Conservation (phyloP, 2,888 invertebrate genomes). For the Agrotis segetum region DNA sequence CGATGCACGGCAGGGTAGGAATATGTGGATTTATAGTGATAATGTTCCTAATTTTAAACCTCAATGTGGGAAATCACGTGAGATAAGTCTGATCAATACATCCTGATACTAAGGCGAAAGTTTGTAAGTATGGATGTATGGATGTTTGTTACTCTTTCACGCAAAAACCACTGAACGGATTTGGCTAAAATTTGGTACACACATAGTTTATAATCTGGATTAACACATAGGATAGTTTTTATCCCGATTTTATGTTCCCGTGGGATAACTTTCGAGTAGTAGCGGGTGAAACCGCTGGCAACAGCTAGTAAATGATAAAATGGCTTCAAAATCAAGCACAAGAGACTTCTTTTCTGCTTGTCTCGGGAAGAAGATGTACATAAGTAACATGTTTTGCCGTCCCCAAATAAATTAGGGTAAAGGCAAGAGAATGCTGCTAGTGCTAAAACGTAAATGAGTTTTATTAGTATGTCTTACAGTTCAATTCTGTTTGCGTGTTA, state of each 20-base stretch:
- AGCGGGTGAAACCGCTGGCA: too few relatives aligned
- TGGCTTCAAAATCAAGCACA: neutral
- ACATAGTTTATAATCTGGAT: too few relatives aligned
- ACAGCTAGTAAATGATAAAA: neutral
- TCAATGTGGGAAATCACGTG: neutral
- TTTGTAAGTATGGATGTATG: too few relatives aligned
- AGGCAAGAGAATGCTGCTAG: neutral
- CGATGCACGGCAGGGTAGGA: slow-evolving; percentile 30
- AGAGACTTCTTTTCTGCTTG: too few relatives aligned
- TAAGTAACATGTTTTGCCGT: neutral
- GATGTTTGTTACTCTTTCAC: too few relatives aligned
- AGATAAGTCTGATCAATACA: neutral
- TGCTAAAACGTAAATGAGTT: slow-evolving; percentile 21
- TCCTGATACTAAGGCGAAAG: too few relatives aligned
- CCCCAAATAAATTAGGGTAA: neutral
- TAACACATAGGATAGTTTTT: too few relatives aligned
- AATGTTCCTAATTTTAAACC: neutral
- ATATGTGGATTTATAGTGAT: slow-evolving; percentile 26
- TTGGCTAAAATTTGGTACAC: too few relatives aligned
- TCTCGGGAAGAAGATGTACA: neutral
- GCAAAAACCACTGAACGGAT: too few relatives aligned
- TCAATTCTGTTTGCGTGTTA: slow-evolving; percentile 14
- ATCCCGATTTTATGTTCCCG: too few relatives aligned
- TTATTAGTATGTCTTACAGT: slow-evolving; percentile 6
- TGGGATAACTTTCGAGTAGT: too few relatives aligned